phyloP scores from a whole-genome alignment of 2,888 invertebrate species.

The Nebria brevicollis region DNA sequence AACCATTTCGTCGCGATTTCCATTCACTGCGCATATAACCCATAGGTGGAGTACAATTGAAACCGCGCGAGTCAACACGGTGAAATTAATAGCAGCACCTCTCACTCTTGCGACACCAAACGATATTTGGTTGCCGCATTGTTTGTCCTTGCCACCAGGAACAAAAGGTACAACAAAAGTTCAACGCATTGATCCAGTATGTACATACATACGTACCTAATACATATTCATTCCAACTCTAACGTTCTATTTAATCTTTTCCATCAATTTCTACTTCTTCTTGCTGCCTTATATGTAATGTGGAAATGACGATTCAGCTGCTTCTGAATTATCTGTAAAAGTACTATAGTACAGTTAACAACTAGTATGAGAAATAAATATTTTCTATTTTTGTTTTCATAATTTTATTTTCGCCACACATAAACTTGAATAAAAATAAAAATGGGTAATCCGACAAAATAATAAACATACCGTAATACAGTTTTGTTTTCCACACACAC shows the following conservation, averaged over 20 bases:
- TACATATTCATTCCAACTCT: neutral
- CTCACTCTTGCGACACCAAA: too few relatives aligned
- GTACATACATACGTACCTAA: neutral
- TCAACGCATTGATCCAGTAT: neutral
- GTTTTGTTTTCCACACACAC: neutral
- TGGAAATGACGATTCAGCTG: conserved; percentile 6
- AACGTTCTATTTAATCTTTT: conserved; percentile 4
- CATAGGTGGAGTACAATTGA: conserved; percentile 21
- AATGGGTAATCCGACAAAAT: neutral
- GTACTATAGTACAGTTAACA: too few relatives aligned
- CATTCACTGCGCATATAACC: conserved; percentile 7
- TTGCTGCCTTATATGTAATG: neutral
- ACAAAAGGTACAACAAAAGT: neutral
- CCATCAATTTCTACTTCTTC: neutral
- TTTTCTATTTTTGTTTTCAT: neutral
- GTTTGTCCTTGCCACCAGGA: neutral
- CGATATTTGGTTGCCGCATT: neutral
- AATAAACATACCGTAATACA: neutral
- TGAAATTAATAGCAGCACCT: conserved; percentile 29
- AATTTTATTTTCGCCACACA: neutral
- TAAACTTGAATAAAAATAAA: neutral
- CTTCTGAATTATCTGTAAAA: neutral
- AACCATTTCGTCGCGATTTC: neutral
- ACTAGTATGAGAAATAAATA: too few relatives aligned
- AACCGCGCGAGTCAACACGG: conserved; percentile 27